Base-by-base conservation (phyloP, 37 sponge, comb jelly and placozoan species). In the Diacarnus erythraeanus region DNA sequence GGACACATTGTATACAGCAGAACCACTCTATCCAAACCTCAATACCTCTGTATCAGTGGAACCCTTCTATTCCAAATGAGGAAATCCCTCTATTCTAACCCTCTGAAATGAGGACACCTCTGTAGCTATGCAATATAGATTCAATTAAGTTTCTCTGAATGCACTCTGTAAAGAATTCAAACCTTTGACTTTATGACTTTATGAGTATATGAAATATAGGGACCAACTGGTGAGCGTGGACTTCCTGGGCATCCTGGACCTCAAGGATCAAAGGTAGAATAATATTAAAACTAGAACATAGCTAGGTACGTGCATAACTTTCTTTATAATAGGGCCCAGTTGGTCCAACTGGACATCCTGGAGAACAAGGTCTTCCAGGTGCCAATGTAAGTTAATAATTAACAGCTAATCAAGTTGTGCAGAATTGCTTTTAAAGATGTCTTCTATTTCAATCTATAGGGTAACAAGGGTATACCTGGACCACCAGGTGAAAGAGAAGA, bases 291-390 rank as follows among this genome's bases (percentile, higher is more conserved):
- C 34, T 36, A 37, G 9, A 72, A 38, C 51, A 25, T 35, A 54
- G 17, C 58, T 72, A 79, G 22, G 57, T 68, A 78, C 67, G 35
- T 40, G 35, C 80, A n/a, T 54, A 20, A 54, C 17, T 17, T 54
- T 17, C 60, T 39, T 39, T n/a, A n/a, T n/a, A 27, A 1, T 43
- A 86, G 86, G 90, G 91, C 22, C 75, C 82, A 0, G 34, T 42
- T 72, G 91, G 91, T 36, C 12, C 41, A 1, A 77, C 77, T 18
- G 91, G 91, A 5, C 83, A 91, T 34, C 75, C 87, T 33, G 91
- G 91, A 42, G 71, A 78, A 33, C 30, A 79, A 38, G 91, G 91
- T 59, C 25, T 41, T 20, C 61, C 83, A 22, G 91, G 91, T 54
- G 39, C 79, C 23, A 38, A 63, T 66, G 91, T 87, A 42, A 77